phyloP scores from a whole-genome alignment of 53 echinoderm and acorn worm genomes.

The Mesocentrotus franciscanus region DNA sequence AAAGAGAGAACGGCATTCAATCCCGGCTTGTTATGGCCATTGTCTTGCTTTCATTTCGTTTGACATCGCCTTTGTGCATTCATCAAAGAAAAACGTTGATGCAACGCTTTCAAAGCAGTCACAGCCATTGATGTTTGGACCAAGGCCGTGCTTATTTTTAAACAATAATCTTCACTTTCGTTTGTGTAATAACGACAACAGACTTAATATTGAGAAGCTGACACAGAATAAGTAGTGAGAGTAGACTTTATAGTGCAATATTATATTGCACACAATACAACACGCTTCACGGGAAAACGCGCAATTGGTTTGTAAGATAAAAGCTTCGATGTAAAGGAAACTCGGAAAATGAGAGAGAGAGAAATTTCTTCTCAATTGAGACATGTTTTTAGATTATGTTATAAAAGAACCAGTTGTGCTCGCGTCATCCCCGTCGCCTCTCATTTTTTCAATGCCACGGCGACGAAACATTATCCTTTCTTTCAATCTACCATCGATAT shows the following conservation, averaged over 20 bases:
- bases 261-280: conserved; percentile 14
- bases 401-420: conserved; percentile 59
- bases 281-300: background rate
- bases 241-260: background rate
- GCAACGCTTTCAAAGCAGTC: conserved; percentile 50
- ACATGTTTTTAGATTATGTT: conserved; percentile 20
- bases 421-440: conserved; percentile 22
- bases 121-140: conserved; percentile 37
- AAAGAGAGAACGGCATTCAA: background rate
- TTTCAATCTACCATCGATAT: conserved; percentile 57
- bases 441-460: conserved; percentile 27
- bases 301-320: background rate
- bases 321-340: conserved; percentile 37
- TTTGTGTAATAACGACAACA: conserved; percentile 47
- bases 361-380: background rate
- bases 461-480: conserved; percentile 18
- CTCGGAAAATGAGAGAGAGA: background rate
- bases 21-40: conserved; percentile 21
- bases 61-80: conserved; percentile 63
- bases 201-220: conserved; percentile 21
- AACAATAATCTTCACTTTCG: conserved; percentile 53
- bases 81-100: conserved; percentile 65
- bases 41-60: conserved; percentile 21
- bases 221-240: background rate
- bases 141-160: conserved; percentile 37